phyloP scores from a whole-genome alignment of 2,888 invertebrate species.

The Trichogramma dendrolimi region DNA sequence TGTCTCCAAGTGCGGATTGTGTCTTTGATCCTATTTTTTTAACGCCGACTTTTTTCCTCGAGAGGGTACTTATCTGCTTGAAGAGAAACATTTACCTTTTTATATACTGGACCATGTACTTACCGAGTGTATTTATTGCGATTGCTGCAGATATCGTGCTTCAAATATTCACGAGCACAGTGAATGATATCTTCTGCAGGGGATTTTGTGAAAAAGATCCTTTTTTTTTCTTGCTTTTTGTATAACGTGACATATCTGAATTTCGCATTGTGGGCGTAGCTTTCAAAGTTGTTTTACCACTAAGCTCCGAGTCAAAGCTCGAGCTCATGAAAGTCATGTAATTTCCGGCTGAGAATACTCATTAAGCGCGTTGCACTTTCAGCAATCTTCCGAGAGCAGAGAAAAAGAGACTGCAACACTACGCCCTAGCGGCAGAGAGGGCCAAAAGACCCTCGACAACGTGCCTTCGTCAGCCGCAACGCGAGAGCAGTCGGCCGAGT shows the following conservation, averaged over 20 bases:
- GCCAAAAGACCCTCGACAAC: conserved; percentile 43
- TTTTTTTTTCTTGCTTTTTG: background rate
- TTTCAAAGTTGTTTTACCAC: background rate
- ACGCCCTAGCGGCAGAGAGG: conserved; percentile 44
- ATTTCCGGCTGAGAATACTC: too few species aligned
- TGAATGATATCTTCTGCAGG: conserved; percentile 4
- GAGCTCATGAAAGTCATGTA: background rate
- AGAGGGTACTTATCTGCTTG: conserved; percentile 11
- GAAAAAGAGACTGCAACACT: conserved; percentile 37
- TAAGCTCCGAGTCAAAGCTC: background rate
- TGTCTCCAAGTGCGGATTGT: conserved; percentile 18
- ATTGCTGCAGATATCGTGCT: background rate
- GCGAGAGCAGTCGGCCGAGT: conserved; percentile 37
- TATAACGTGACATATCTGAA: background rate
- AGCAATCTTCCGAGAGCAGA: conserved; percentile 41
- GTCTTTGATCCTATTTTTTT: conserved; percentile 10
- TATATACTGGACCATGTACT: too few species aligned
- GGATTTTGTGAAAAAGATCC: conserved; percentile 1
- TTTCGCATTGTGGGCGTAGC: background rate
- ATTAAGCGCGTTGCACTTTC: conserved; percentile 22
- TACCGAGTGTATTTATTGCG: background rate
- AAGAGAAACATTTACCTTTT: background rate
- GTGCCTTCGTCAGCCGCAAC: conserved; percentile 45
- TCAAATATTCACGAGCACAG: background rate
- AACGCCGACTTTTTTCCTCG: conserved; percentile 1